A percentile compares a stretch with the other conserved stretches of the same genome.
Conservation (phyloP, 64 coral and sea anemone species). For the Pocillopora verrucosa region DNA sequence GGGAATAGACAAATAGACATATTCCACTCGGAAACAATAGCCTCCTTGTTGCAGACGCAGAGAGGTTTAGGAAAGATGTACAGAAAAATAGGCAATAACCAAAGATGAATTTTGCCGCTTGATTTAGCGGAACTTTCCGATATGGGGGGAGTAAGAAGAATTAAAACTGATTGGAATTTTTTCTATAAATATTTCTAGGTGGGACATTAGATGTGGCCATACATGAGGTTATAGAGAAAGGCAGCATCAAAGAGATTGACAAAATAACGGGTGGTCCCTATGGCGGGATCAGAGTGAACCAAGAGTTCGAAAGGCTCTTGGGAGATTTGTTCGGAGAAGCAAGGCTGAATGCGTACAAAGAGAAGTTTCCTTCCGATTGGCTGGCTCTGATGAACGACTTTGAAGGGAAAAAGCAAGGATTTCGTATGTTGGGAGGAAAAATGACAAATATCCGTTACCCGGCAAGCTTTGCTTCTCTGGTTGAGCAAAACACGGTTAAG, state of each 20-base stretch:
- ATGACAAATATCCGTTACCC: slow-evolving; percentile 28
- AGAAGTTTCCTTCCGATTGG: slow-evolving; percentile 35
- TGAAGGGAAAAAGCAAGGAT: slow-evolving; percentile 50
- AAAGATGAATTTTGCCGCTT: no score
- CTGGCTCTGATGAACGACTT: slow-evolving; percentile 37
- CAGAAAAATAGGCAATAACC: no score
- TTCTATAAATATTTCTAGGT: neutral
- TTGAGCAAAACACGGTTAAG: neutral
- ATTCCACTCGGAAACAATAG: no score
- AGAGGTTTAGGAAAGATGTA: no score
- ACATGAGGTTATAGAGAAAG: neutral
- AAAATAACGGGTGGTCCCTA: slow-evolving; percentile 31
- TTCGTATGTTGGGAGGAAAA: slow-evolving; percentile 1
- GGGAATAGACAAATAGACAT: no score
- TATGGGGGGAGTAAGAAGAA: neutral
- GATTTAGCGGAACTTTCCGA: no score
- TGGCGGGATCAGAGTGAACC: slow-evolving; percentile 41
- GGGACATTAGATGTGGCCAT: neutral
- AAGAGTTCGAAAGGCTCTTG: slow-evolving; percentile 12
- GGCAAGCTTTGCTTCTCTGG: slow-evolving; percentile 11
- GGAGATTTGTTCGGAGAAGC: slow-evolving; percentile 10
- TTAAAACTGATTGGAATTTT: neutral
- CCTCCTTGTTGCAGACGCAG: no score
- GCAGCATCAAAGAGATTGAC: slow-evolving; percentile 46
- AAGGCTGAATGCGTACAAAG: slow-evolving; percentile 1